These are phyloP conservation scores for Aurelia sp. DNA, from an alignment of 30 jellyfish, hydroid and myxozoan genomes.

Conservation along the genomic window DNA sequence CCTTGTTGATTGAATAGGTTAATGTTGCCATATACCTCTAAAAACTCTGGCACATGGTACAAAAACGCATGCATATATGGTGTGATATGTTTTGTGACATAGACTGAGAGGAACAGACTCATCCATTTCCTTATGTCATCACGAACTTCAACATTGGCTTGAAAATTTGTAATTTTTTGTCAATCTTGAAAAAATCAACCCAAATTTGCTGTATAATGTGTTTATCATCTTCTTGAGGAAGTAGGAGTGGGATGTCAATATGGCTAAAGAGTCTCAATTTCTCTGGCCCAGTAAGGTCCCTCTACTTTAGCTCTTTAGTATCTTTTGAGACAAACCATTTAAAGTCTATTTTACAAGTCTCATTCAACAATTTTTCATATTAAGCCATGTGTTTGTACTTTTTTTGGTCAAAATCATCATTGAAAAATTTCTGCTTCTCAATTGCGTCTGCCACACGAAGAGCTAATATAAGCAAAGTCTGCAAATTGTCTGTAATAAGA, in stretches of 20 bases:
- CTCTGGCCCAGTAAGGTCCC: constrained; percentile 54
- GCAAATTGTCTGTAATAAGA: constrained; percentile 15
- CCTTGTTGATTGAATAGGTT: constrained; percentile 17
- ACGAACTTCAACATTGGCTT: neutral
- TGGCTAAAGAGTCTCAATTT: constrained; percentile 10
- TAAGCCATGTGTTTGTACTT: constrained; percentile 16
- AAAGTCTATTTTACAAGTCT: neutral
- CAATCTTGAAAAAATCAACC: constrained; percentile 17
- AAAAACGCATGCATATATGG: constrained; percentile 23
- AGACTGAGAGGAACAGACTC: neutral
- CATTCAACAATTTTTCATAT: constrained; percentile 17
- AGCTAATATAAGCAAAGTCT: constrained; percentile 2
- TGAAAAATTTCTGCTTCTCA: neutral
- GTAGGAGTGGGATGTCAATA: constrained; percentile 1
- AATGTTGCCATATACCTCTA: constrained; percentile 7
- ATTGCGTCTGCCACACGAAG: constrained; percentile 16
- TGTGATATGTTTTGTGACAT: constrained; percentile 22
- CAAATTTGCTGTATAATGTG: constrained; percentile 15
- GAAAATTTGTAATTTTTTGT: neutral
- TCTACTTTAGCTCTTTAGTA: neutral
- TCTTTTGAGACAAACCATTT: constrained; percentile 14
- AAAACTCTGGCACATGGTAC: constrained; percentile 20
- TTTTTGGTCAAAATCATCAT: neutral
- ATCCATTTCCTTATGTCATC: neutral
- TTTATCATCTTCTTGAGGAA: constrained; percentile 4